These are phyloP conservation scores for Limnothrissa miodon DNA, from an alignment of 2,113 vertebrate genomes.

Conservation along the genomic window DNA sequence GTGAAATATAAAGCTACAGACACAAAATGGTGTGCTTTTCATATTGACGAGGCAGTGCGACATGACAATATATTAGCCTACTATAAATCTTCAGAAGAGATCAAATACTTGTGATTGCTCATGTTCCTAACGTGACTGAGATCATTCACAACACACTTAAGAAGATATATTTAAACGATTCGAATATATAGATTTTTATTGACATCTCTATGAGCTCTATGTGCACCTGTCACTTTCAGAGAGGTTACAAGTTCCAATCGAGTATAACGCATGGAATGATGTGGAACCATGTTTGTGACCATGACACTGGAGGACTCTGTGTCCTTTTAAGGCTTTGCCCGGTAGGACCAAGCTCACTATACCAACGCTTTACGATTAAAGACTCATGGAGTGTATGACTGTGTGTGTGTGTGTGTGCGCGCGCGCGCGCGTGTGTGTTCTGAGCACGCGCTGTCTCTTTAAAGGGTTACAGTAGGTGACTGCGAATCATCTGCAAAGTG, in stretches of 20 bases:
- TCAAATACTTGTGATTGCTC: not conserved
- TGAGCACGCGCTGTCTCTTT: conserved; percentile 58
- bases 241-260: no score
- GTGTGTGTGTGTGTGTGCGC: conserved; percentile 22
- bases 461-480: conserved; percentile 71
- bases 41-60: not conserved
- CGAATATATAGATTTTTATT: no score
- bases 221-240: no score
- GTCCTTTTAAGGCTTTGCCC: no score
- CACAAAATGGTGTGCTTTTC: not conserved
- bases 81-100: not conserved
- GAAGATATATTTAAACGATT: no score
- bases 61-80: not conserved
- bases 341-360: not conserved
- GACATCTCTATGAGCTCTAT: no score
- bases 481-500: conserved; percentile 74
- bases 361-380: not conserved
- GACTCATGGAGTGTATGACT: not conserved
- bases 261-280: no score
- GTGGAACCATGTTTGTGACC: no score
- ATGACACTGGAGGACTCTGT: no score
- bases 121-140: not conserved
- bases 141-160: no score
- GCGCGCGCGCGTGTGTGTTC: conserved; percentile 21
- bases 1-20: not conserved